Base-by-base conservation (phyloP, 1,140 invertebrate genomes). In the Brachionus koreanus region DNA sequence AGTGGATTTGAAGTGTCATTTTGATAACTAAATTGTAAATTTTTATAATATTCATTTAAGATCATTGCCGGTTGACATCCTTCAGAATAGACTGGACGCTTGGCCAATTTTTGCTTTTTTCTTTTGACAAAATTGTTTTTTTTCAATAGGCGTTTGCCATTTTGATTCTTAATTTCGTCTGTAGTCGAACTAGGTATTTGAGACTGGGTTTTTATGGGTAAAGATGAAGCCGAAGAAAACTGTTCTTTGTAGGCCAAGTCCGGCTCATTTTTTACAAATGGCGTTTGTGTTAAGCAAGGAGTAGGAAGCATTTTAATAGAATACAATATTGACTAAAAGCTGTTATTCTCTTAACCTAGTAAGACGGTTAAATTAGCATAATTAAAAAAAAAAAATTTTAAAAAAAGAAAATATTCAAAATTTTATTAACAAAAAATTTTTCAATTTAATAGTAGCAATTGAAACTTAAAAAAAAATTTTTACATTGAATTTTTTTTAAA, bases 61-160 rank as follows among this genome's bases (percentile, higher is more conserved):
- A 74, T 74, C 25, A 25, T 46, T 7, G 69, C 69, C 25, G 69
- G 69, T n/a, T 74, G 69, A 39, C 39, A 43, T 25, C 69, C 69
- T 5, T 74, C 69, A 9, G 12, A n/a, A 23, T 74, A 74, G 3
- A 74, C 69, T 9, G 69, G 69, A 25, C 4, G 13, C 19, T 43
- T 74, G 13, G 19, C 69, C 6, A 74, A 10, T 46, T 74, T 74
- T 74, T 74, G 69, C 46, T 74, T 74, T 46, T 74, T 74, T 19
- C 7, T 23, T 7, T 25, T 19, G 9, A 5, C 37, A 4, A 19
- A 6, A 12, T 23, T 12, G 4, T 2, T 13, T 46, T 74, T 74
- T 43, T 74, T 37, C 1, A 35, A 13, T 6, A 35, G 65, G 1
- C 65, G 65, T 69, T 69, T 69, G 35, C 65, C 65, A 16, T 69